Evolutionary conservation across 2,797 vertebrate genomes (phyloP).

Genomic region (Adelosebastes latens): DNA sequence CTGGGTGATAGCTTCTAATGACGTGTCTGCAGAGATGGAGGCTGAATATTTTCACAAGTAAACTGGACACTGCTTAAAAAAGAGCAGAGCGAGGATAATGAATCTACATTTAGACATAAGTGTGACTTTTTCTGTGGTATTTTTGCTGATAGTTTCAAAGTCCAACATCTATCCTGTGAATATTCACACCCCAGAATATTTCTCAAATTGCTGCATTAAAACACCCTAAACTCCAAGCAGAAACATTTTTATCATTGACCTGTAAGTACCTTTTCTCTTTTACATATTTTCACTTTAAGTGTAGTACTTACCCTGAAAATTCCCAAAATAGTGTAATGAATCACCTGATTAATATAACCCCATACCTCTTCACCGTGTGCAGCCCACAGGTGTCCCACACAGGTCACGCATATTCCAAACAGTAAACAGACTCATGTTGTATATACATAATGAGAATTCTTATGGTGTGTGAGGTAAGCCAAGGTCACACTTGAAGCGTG

Average conservation of each 20-base stretch:
- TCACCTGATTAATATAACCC: not conserved
- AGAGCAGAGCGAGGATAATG: not conserved
- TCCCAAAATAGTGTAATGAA: not conserved
- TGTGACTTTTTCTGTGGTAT: not conserved
- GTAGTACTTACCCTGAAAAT: not conserved
- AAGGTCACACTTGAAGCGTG: not conserved
- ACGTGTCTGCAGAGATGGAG: constrained; percentile 4
- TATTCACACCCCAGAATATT: not conserved
- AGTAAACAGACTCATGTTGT: not conserved
- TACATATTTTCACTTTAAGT: not conserved
- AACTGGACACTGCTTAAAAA: not conserved
- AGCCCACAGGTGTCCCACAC: not conserved
- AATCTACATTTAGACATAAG: not conserved
- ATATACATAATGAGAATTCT: not conserved
- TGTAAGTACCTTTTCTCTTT: not conserved
- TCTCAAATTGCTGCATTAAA: not conserved
- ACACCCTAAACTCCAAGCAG: too few species aligned
- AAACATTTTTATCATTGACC: not conserved
- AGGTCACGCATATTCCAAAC: not conserved
- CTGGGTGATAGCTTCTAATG: constrained; percentile 31
- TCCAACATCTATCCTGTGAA: not conserved
- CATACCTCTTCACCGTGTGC: not conserved
- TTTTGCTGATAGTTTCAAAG: not conserved
- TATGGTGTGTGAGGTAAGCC: not conserved
- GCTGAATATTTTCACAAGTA: constrained; percentile 14